phyloP scores from a whole-genome alignment of 1,140 invertebrate species.

The Diorhabda carinulata region DNA sequence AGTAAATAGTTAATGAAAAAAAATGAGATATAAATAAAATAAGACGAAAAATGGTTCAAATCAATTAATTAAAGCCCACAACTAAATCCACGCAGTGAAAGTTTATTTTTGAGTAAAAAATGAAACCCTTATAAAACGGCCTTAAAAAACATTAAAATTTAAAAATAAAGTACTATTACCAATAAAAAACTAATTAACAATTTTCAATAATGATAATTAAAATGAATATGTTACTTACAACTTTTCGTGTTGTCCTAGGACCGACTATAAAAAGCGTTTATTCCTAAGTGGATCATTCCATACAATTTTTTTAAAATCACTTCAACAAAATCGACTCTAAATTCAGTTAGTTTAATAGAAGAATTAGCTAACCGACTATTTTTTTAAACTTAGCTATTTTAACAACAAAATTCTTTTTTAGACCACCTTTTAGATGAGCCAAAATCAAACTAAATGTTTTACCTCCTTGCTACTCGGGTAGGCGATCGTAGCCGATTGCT shows the following conservation, averaged over 20 bases:
- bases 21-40: too few species aligned
- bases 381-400: not conserved
- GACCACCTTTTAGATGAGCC: conserved; percentile 31
- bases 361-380: not conserved
- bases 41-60: too few species aligned
- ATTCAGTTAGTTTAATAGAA: conserved; percentile 11
- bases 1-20: too few species aligned
- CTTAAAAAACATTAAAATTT: too few species aligned
- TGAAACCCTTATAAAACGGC: too few species aligned
- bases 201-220: not conserved
- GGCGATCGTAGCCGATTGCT: conserved; percentile 20
- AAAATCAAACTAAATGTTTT: conserved; percentile 42
- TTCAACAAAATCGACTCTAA: not conserved
- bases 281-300: not conserved
- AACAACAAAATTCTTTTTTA: conserved; percentile 24
- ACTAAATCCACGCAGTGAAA: too few species aligned
- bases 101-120: too few species aligned
- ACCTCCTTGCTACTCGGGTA: conserved; percentile 32
- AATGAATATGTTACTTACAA: conserved; percentile 12
- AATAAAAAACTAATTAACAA: too few species aligned
- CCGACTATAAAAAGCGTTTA: not conserved
- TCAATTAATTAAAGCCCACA: too few species aligned
- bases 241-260: conserved; percentile 14
- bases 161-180: too few species aligned
- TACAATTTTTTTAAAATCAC: conserved; percentile 7